A percentile compares a stretch with the other conserved stretches of the same genome.
Evolutionary conservation across 2,797 vertebrate species (phyloP).

Genomic region (Vespertilio murinus): DNA sequence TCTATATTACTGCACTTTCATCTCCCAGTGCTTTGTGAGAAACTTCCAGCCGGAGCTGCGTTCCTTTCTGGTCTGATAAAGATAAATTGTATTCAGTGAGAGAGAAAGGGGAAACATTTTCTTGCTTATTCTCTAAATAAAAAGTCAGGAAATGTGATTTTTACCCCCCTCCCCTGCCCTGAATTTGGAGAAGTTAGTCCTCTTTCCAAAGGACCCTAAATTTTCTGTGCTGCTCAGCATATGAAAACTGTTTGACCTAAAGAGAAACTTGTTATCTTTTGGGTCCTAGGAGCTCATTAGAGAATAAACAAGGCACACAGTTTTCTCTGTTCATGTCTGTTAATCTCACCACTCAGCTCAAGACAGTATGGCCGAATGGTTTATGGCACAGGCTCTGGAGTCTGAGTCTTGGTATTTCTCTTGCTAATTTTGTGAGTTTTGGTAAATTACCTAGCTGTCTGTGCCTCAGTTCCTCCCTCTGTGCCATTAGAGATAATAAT

Average conservation of each 20-base stretch:
- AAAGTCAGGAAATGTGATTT: conserved; percentile 56
- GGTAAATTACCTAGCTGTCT: background rate
- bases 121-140: conserved; percentile 72
- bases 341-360: background rate
- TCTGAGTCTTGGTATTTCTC: background rate
- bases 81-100: conserved; percentile 61
- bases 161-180: background rate
- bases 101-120: conserved; percentile 61
- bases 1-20: conserved; percentile 72
- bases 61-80: conserved; percentile 72
- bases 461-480: conserved; percentile 22
- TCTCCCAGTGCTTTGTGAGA: conserved; percentile 64
- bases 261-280: background rate
- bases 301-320: background rate
- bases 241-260: conserved; percentile 38
- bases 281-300: background rate
- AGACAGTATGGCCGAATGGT: background rate
- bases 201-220: conserved; percentile 34
- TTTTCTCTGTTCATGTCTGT: background rate
- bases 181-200: conserved; percentile 14
- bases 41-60: conserved; percentile 62
- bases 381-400: rapidly evolving
- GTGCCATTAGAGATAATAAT: background rate
- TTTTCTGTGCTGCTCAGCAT: conserved; percentile 44
- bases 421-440: background rate